Percentiles rank a stretch among this genome's conserved stretches.
Evolutionary conservation across 53 echinoderm and acorn worm genomes (phyloP).

Genomic region (Zoroaster sp.): DNA sequence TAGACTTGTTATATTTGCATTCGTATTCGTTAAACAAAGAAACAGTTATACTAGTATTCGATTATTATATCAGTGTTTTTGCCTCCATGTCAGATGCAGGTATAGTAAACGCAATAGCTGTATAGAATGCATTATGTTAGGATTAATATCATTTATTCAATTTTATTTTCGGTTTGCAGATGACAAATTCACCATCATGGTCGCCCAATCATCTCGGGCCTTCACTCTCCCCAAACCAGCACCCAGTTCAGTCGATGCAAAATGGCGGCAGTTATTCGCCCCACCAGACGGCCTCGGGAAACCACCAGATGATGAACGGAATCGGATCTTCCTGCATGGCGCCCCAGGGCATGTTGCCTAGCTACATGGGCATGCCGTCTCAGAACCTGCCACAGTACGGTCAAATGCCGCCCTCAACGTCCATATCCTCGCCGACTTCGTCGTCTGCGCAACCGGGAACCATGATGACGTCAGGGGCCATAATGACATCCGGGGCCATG

Average conservation of each 20-base stretch:
- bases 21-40: no score
- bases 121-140: no score
- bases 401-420: slow-evolving; percentile 63
- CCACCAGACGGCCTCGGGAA: slow-evolving; percentile 44
- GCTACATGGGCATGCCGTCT: slow-evolving; percentile 88
- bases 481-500: slow-evolving; percentile 3
- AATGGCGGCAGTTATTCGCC: slow-evolving; percentile 32
- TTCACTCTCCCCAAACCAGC: slow-evolving; percentile 33
- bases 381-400: slow-evolving; percentile 70
- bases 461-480: slow-evolving; percentile 35
- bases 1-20: no score
- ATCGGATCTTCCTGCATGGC: slow-evolving; percentile 88
- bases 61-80: no score
- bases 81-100: no score
- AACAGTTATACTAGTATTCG: no score
- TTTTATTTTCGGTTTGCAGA: no score
- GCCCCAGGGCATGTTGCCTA: slow-evolving; percentile 75
- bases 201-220: slow-evolving; percentile 43
- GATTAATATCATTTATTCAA: no score
- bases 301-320: slow-evolving; percentile 46
- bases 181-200: slow-evolving; percentile 24
- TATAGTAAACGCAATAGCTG: no score
- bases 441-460: slow-evolving; percentile 59
- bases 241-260: slow-evolving; percentile 46
- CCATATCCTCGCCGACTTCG: slow-evolving; percentile 59